Base-by-base conservation (phyloP, 2,888 invertebrate species). In the Apoda limacodes region DNA sequence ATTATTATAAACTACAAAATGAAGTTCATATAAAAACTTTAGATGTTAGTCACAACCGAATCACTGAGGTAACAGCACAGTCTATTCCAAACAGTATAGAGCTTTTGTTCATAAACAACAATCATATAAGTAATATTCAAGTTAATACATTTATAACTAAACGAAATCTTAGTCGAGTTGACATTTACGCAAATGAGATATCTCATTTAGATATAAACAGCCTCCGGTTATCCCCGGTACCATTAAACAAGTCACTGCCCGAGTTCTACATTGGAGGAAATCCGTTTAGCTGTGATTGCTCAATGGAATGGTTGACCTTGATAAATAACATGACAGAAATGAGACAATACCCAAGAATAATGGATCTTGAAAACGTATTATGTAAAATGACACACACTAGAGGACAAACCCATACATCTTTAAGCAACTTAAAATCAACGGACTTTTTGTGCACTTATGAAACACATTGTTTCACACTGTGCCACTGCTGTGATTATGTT, bases 401-500 rank as follows among this genome's bases (percentile, higher is more conserved):
- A 39, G 93, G 92, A 43, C 85, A 89, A 41, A 87, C 90, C 5
- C 88, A 92, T 48, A 83, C 91, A 50, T 86, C 90, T 13, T 82
- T 94, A 28, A 85, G 88, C 39, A 85, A 88, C 44, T 86, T 93
- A 3, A 86, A 87, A 48, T 85, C 91, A 13, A 88, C 90, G 21
- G 92, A 95, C 60, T 95, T 95, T 65, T 83, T 96, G 42, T 96
- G 95, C 66, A 89, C 88, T 35, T 96, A 95, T 68, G 91, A 92
- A 58, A 88, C 91, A 4, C 94, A 95, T 66, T 97, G 97, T 69
- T 95, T 95, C 54, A 91, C 95, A 15, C 82, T 93, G 17, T 97
- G 97, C 64, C 93, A 94, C 55, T 97, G 97, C 65, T 97, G 97
- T 65, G 95, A 95, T 61, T 96, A 93, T 63, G 94, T 94, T 56